These are phyloP conservation scores for Myiagra hebetior DNA, from an alignment of 2,113 vertebrate genomes.

Conservation along the genomic window DNA sequence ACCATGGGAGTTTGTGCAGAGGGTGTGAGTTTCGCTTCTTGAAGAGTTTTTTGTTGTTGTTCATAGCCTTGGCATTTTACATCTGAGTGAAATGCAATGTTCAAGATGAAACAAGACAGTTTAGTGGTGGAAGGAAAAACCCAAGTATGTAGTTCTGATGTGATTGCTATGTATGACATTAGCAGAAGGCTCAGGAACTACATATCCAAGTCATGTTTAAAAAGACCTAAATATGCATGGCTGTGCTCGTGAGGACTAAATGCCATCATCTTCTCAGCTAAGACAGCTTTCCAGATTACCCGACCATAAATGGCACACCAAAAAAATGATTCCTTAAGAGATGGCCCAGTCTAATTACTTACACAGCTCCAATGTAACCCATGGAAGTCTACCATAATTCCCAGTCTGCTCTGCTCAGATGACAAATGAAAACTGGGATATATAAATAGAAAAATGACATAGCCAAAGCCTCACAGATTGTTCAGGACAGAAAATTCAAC, in stretches of 20 bases:
- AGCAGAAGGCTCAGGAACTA: background rate
- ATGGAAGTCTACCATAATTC: background rate
- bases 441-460: background rate
- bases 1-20: background rate
- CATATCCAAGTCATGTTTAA: background rate
- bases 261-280: background rate
- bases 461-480: background rate
- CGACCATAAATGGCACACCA: background rate
- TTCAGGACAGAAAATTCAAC: background rate
- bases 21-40: background rate
- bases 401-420: background rate
- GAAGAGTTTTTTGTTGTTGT: background rate
- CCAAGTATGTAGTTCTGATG: background rate
- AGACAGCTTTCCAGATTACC: background rate
- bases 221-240: background rate
- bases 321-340: background rate
- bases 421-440: background rate
- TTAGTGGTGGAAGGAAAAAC: background rate
- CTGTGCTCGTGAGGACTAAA: background rate
- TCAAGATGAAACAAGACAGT: background rate
- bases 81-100: background rate
- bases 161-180: background rate
- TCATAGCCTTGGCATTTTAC: background rate
- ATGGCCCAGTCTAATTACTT: background rate
- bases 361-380: background rate